These are phyloP conservation scores for Malurus cyaneus DNA, from an alignment of 2,113 vertebrate species.

Conservation along the genomic window DNA sequence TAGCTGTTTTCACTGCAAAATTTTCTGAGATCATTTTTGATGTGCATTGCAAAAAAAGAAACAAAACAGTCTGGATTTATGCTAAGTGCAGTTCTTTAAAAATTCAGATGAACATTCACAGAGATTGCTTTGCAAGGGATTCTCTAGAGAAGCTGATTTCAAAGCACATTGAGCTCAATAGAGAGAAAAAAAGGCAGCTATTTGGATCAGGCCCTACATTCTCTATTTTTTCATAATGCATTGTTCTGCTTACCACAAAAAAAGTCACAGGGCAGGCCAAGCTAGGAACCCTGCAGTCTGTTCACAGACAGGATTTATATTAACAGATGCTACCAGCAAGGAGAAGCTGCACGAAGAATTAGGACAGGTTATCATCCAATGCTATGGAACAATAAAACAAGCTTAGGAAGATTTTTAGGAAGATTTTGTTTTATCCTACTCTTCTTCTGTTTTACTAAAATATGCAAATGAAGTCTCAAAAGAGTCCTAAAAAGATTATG, in stretches of 20 bases:
- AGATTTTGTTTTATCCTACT: not conserved
- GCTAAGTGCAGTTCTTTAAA: slow-evolving; percentile 30
- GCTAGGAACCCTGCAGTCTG: not conserved
- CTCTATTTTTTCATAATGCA: not conserved
- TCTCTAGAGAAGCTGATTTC: slow-evolving; percentile 2
- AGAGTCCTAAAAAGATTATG: not conserved
- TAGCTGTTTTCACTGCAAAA: not conserved
- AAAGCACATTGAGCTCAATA: not conserved
- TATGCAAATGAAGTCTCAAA: not conserved
- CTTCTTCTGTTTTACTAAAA: not conserved
- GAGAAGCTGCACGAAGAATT: not conserved
- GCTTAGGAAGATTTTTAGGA: not conserved
- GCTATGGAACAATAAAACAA: not conserved
- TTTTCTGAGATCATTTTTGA: not conserved
- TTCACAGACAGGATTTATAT: not conserved
- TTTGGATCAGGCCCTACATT: not conserved
- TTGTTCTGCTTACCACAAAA: not conserved
- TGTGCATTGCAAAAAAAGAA: not conserved
- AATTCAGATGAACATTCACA: slow-evolving; percentile 28
- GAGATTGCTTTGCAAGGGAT: not conserved
- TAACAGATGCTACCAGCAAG: not conserved
- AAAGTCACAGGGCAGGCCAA: not conserved
- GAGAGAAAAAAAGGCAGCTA: not conserved
- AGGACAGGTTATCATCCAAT: not conserved
- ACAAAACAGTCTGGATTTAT: not conserved